Evolutionary conservation across 2,888 invertebrate genomes (phyloP), one percentile per base, ranked within the genome.

Genomic region (Acleris laterana): DNA sequence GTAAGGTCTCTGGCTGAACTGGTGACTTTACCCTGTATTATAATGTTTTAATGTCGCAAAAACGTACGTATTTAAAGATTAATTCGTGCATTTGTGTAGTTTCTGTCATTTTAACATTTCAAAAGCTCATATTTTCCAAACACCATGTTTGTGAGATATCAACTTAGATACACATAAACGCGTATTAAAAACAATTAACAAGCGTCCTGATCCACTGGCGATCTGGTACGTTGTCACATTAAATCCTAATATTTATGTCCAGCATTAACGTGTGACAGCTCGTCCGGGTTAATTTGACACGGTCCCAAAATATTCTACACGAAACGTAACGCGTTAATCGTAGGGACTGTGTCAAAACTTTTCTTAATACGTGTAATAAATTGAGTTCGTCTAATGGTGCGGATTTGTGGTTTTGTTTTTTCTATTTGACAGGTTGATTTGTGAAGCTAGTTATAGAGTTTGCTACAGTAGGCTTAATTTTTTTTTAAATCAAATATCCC

Each of bases 231-330:
- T 5, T 62, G 69, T 69, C 68, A 69, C 53, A 62, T 44, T 62
- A 64, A 68, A 67, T 61, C 68, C 55, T 46, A 20, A 11, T 58
- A 68, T 69, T 69, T 69, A 69, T 69, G 62, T 5, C 38, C 22
- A 58, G 63, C 61, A 50, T 53, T 22, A 22, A 25, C 58, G 38
- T 28, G 51, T 19, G 49, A 42, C 55, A 28, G 46, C 53, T 42
- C 56, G 49, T 44, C 22, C 20, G 50, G 22, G 58, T 69, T 64
- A 69, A 63, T 69, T 64, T 69, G 69, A 69, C 63, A 68, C 61
- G 62, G 62, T 63, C 63, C 62, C 51, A 59, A 68, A 68, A 68
- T 69, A 65, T 64, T 64, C 56, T 16, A 44, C 57, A n/a, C 32
- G 50, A 65, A 56, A 62, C 64, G 68, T 50, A n/a, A 61, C 48